Evolutionary conservation across 2,797 vertebrate genomes (phyloP).

Genomic region (Synaphobranchus kaupii): DNA sequence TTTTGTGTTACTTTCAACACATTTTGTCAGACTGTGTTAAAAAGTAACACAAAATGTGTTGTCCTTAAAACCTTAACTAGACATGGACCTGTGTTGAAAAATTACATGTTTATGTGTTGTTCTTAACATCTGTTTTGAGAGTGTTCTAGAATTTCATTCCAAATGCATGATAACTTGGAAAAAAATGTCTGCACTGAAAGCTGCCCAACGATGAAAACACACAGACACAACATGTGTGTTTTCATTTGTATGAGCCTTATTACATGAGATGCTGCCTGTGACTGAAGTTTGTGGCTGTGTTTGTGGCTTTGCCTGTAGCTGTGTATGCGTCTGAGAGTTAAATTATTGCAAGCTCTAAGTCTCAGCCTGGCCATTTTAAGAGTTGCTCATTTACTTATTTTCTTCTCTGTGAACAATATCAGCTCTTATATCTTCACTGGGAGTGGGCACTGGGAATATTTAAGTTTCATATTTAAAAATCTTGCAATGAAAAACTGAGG

Average conservation of each 20-base stretch:
- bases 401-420: not conserved
- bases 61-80: too few relatives aligned
- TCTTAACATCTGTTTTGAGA: too few relatives aligned
- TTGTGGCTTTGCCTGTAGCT: conserved; percentile 10
- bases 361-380: not conserved
- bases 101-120: too few relatives aligned
- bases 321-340: not conserved
- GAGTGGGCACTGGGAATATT: not conserved
- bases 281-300: not conserved
- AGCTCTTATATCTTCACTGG: too few relatives aligned
- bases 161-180: not conserved
- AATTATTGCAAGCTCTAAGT: not conserved
- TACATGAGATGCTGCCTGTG: conserved; percentile 18
- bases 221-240: not conserved
- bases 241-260: conserved; percentile 26
- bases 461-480: not conserved
- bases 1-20: too few relatives aligned
- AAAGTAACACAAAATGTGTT: too few relatives aligned
- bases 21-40: too few relatives aligned
- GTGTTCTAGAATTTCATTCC: not conserved
- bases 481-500: not conserved
- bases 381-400: not conserved
- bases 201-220: conserved; percentile 1
- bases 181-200: not conserved
- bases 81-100: too few relatives aligned